Evolutionary conservation across 2,888 invertebrate genomes (phyloP), one percentile per base, ranked within the genome.

Genomic region (Sacculina carcini): DNA sequence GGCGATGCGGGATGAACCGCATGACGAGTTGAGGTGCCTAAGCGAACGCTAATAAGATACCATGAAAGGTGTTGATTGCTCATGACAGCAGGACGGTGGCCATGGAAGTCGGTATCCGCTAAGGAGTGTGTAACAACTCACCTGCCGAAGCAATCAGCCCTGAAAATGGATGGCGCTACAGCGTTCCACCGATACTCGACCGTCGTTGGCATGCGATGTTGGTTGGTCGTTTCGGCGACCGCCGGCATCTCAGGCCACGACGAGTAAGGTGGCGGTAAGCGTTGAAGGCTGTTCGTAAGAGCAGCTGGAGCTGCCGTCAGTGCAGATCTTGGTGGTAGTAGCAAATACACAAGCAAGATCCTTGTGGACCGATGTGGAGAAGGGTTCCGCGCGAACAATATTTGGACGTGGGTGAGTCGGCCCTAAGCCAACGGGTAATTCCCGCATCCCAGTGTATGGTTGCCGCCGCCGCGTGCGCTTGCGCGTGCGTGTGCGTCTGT

Each of bases 1-100:
- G 75, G 76, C 73, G 76, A 71, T 77, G 75, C 71, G 74, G 75
- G 74, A 75, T 77, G 75, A 76, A 76, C 73, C 73, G 71, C 74
- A 75, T 73, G 73, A 67, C 65, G 69, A 70, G 73, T 71, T 75
- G 75, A 73, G 72, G 75, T 69, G 74, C 73, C 73, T 62, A 67
- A 73, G 66, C 63, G 67, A 68, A 71, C 71, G 72, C 73, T 70
- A 67, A 70, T 69, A 63, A 67, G 71, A 73, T 60, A 67, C 71
- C 71, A 71, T 66, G 66, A 72, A 73, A 71, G 73, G 72, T 67
- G 73, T 54, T 52, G 50, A 46, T 71, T 50, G 21, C 3, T 51
- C 5, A 26, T 24, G 34, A 51, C 49, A 52, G 48, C 48, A 23
- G 46, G 54, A 46, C 54, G 40, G 52, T 76, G 75, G 73, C 73